Conservation (phyloP, 2,888 invertebrate species). For the Hymenopus coronatus region DNA sequence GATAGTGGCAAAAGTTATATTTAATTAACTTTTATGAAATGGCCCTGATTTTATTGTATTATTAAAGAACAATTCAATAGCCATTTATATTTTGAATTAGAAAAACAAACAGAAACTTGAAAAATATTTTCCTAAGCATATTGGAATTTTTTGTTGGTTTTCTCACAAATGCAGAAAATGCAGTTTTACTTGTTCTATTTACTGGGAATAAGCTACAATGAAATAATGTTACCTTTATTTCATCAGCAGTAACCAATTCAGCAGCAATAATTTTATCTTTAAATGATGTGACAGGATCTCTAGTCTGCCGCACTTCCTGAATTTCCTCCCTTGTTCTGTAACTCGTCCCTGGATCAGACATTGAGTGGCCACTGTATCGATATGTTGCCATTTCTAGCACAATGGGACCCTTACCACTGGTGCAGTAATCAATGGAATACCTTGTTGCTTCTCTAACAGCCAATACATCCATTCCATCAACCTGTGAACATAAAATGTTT, state of each 20-base stretch:
- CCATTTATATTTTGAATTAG: too few species aligned
- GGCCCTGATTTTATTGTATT: too few species aligned
- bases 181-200: too few species aligned
- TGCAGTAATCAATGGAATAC: constrained; percentile 54
- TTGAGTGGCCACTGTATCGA: constrained; percentile 65
- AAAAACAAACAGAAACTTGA: too few species aligned
- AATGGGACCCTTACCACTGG: constrained; percentile 57
- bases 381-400: constrained; percentile 59
- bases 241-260: constrained; percentile 56
- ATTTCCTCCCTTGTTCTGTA: constrained; percentile 61
- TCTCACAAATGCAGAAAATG: too few species aligned
- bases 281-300: constrained; percentile 63
- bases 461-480: constrained; percentile 96
- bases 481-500: constrained; percentile 41
- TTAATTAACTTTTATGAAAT: too few species aligned
- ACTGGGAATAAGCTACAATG: too few species aligned
- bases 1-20: too few species aligned
- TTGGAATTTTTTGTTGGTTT: too few species aligned
- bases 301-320: constrained; percentile 57
- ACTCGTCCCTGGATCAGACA: constrained; percentile 67
- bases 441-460: constrained; percentile 84
- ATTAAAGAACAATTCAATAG: too few species aligned
- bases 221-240: constrained; percentile 49
- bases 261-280: constrained; percentile 53
- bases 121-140: too few species aligned